These are phyloP conservation scores for Notodonta ziczac DNA, from an alignment of 2,888 invertebrate species.

Conservation along the genomic window DNA sequence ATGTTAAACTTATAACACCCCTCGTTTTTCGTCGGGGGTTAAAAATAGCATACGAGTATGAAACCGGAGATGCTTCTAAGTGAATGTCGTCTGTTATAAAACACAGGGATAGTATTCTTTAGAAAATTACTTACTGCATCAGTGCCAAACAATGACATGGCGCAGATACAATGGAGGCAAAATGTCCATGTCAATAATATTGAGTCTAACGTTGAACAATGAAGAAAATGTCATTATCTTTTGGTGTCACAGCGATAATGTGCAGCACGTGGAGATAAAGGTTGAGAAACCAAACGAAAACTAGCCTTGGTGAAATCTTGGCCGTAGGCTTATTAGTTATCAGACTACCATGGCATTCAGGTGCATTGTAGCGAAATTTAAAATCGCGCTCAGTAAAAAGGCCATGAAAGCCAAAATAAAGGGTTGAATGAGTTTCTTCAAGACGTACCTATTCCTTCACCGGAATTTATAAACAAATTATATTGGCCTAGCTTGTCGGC, in stretches of 20 bases:
- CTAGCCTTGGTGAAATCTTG: slow-evolving; percentile 1
- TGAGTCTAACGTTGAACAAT: slow-evolving; percentile 3
- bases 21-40: too few species aligned
- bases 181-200: neutral
- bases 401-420: too few species aligned
- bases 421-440: too few species aligned
- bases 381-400: too few species aligned
- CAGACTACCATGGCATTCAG: too few species aligned
- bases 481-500: neutral
- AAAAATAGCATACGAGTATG: neutral
- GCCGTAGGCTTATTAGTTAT: too few species aligned
- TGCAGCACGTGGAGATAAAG: slow-evolving; percentile 13
- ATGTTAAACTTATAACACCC: too few species aligned
- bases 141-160: neutral
- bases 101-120: neutral
- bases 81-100: neutral
- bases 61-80: neutral
- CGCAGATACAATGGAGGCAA: neutral
- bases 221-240: slow-evolving; percentile 14
- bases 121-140: neutral
- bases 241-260: slow-evolving; percentile 18
- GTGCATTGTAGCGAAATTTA: too few species aligned
- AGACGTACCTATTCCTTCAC: too few species aligned
- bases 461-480: too few species aligned
- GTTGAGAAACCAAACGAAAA: neutral